Conservation (phyloP, 2,113 vertebrate genomes). For the Buteo buteo region DNA sequence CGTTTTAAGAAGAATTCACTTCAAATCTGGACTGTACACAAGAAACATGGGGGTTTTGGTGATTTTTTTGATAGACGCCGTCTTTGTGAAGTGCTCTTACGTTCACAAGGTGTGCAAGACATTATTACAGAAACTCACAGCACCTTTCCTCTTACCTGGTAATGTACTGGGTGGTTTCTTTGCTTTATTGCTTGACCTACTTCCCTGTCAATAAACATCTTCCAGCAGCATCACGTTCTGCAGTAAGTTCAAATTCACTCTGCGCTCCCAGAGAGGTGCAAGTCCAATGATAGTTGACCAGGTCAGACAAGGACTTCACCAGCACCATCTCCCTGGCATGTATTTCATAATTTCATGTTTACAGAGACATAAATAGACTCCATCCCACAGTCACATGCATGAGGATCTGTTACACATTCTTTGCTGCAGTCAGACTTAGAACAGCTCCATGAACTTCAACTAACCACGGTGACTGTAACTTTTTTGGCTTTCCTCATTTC, state of each 20-base stretch:
- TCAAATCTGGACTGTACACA: not conserved
- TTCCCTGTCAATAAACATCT: not conserved
- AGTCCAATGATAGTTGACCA: not conserved
- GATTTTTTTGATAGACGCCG: not conserved
- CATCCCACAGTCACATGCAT: conserved; percentile 17
- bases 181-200: not conserved
- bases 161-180: not conserved
- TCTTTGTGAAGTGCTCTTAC: not conserved
- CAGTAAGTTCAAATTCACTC: not conserved
- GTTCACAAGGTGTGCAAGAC: not conserved
- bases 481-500: not conserved
- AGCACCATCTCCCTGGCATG: not conserved
- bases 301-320: conserved; percentile 6
- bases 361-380: conserved; percentile 50
- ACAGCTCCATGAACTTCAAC: not conserved
- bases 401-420: conserved; percentile 46
- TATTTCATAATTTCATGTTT: conserved; percentile 38
- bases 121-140: not conserved
- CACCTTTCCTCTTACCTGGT: not conserved
- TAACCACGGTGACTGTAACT: not conserved
- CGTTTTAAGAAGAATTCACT: not conserved
- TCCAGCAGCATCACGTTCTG: not conserved
- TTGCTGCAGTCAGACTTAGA: not conserved
- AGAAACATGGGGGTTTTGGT: fast-evolving
- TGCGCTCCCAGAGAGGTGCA: not conserved